Conservation (phyloP, 2,113 vertebrate genomes). For the Bostrychus sinensis region DNA sequence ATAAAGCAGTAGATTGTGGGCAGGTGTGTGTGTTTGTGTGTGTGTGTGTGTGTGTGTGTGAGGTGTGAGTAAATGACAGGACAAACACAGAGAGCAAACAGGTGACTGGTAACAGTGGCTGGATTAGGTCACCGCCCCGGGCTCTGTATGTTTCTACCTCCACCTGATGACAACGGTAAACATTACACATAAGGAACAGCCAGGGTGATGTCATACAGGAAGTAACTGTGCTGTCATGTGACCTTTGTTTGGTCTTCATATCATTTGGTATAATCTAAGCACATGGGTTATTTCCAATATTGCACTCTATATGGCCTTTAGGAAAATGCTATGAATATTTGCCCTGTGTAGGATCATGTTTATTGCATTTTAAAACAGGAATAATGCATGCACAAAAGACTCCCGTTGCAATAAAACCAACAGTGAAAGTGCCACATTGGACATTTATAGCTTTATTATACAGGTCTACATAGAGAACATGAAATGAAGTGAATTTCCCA, state of each 20-base stretch:
- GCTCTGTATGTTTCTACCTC: conserved; percentile 41
- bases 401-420: too few relatives aligned
- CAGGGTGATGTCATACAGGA: conserved; percentile 71
- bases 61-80: neutral
- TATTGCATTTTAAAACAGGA: conserved; percentile 1
- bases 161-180: conserved; percentile 65
- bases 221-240: conserved; percentile 34
- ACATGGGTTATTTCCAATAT: neutral
- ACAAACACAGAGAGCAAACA: conserved; percentile 15
- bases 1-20: neutral
- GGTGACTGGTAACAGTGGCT: conserved; percentile 24
- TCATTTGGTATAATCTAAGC: neutral
- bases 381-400: too few relatives aligned
- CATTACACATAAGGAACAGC: conserved; percentile 24
- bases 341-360: neutral
- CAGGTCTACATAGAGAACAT: too few relatives aligned
- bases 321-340: too few relatives aligned
- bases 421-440: too few relatives aligned
- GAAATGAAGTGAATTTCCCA: too few relatives aligned
- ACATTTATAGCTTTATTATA: too few relatives aligned
- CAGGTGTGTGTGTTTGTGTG: too few relatives aligned
- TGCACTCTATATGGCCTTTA: neutral
- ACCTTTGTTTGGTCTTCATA: conserved; percentile 6
- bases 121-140: neutral
- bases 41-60: neutral